Evolutionary conservation across 2,113 vertebrate genomes (phyloP), one percentile per base, ranked within the genome.

Genomic region (Proteles cristata): DNA sequence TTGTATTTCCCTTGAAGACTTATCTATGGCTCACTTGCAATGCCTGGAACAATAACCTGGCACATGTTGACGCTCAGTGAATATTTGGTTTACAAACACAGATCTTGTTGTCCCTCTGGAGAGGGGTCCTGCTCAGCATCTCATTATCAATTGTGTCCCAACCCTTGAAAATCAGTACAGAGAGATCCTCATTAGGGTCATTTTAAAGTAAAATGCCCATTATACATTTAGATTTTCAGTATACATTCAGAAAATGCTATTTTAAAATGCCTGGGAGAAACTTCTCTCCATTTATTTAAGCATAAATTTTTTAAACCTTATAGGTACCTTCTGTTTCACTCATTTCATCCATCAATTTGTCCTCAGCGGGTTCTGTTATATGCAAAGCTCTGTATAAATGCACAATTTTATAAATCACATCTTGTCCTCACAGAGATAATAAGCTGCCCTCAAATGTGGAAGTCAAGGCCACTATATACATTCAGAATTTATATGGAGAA

Each of bases 11-110:
- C 76, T 76, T 69, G 63, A 91, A 94, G 69, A 83, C 90, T 74
- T 90, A 71, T 69, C 39, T 11, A 3, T 77, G 92, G 61, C 88
- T 96, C n/a, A 39, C 35, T 33, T 77, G 50, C 79, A 90, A 33
- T 61, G 48, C 21, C 71, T 43, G 48, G 28, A 87, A 88, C 63
- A 91, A 88, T 35, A 50, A 74, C 55, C 58, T 80, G 91, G 65
- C 71, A 58, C 45, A 8, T 5, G 39, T 1, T 68, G 65, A 39
- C 55, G 63, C 25, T 94, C 31, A 7, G 74, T 43, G 74, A 68
- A 31, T 53, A 73, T 84, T 93, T 74, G 33, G 82, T 85, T 90
- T 91, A 61, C 63, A 84, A 90, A 97, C 55, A 50, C 25, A 35
- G n/a, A 68, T 80, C 71, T 66, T 9, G 17, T 71, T 90, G 83